Evolutionary conservation across 2,888 invertebrate species (phyloP).

Genomic region (Metallyticus violacea): DNA sequence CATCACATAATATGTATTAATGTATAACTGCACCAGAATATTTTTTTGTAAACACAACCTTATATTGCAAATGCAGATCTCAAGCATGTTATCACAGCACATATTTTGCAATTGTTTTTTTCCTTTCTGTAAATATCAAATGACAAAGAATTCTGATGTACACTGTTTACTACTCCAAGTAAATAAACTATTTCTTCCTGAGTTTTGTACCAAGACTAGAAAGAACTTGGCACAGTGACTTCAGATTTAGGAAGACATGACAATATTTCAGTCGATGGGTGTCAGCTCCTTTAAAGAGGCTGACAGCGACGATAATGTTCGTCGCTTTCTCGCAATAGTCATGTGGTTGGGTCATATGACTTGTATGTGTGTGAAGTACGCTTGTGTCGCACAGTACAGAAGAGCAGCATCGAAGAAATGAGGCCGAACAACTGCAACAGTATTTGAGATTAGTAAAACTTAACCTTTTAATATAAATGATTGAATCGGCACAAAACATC

Average conservation of each 20-base stretch:
- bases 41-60: neutral
- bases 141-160: neutral
- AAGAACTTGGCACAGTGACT: neutral
- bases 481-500: too few species aligned
- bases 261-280: neutral
- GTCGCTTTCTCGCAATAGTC: constrained; percentile 44
- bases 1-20: neutral
- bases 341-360: constrained; percentile 57
- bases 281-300: neutral
- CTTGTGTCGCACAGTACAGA: constrained; percentile 69
- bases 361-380: constrained; percentile 66
- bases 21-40: neutral
- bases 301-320: constrained; percentile 16
- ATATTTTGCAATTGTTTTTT: neutral
- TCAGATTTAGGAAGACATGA: neutral
- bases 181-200: neutral
- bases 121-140: neutral
- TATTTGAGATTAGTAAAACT: neutral
- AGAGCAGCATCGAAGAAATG: constrained; percentile 71
- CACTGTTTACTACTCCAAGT: neutral
- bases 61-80: neutral
- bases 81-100: neutral
- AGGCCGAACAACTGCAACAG: constrained; percentile 65
- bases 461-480: neutral
- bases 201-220: neutral